Base-by-base conservation (phyloP, 2,113 vertebrate species). In the Oreocharis arfaki region DNA sequence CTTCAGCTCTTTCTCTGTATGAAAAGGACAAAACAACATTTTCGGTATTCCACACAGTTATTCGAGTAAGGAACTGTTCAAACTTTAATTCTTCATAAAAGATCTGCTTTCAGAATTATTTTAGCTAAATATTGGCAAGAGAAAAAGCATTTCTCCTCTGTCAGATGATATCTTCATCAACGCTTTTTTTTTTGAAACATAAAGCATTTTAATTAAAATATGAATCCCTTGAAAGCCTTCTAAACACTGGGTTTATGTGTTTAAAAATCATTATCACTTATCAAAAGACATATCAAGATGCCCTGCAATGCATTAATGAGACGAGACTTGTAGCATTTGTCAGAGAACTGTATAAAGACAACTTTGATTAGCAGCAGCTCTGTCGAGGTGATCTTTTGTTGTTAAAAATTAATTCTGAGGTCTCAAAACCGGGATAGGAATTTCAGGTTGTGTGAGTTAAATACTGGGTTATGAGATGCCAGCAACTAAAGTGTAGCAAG, bases 21-120 rank as follows among this genome's bases (percentile, higher is more conserved):
- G 69, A 78, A 76, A 82, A 89, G 65, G 90, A 93, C 88, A 94
- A 89, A 97, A 89, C 64, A 96, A 74, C 57, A n/a, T 84, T 84
- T 82, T 61, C 82, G 71, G 81, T 93, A 89, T 93, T 96, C 73
- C 65, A 77, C 67, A 56, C 80, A 75, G 64, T 87, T 86, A 42
- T 61, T 74, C 16, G 4, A 37, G 76, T 75, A 60, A 90, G 70
- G 53, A 90, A 50, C 88, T 78, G 57, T 81, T 91, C 53, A 70
- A 89, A 95, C 69, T 90, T 89, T 28, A 84, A 71, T 90, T 84
- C 79, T 84, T 75, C 27, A 22, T 61, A 82, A 90, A 84, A 7
- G 41, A 23, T 78, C 47, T 76, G 88, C 33, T 70, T 73, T 71
- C 65, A 79, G 73, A 68, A 50, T 78, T 79, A 46, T 76, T 94